Evolutionary conservation across 2,797 vertebrate genomes (phyloP).

Genomic region (Chaunax sp.): DNA sequence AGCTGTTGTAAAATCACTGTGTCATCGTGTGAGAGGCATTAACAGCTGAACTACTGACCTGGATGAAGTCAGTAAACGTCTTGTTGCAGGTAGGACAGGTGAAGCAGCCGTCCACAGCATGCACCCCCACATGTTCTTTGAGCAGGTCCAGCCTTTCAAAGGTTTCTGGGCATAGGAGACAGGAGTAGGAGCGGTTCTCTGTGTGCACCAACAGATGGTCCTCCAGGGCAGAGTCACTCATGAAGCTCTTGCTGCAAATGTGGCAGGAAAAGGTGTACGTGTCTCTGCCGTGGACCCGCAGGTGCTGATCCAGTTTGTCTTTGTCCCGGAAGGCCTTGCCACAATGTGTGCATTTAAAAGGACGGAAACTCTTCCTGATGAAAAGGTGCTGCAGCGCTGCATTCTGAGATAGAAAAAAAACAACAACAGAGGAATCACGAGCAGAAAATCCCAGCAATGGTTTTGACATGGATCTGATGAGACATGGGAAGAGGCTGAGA

Average conservation of each 20-base stretch:
- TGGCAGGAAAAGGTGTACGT: slow-evolving; percentile 93
- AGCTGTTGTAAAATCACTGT: background rate
- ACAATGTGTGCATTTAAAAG: slow-evolving; percentile 96
- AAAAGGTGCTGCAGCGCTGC: slow-evolving; percentile 97
- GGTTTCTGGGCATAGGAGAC: slow-evolving; percentile 92
- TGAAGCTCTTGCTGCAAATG: slow-evolving; percentile 95
- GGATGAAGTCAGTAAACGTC: slow-evolving; percentile 95
- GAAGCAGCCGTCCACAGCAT: slow-evolving; percentile 92
- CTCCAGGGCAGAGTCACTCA: slow-evolving; percentile 89
- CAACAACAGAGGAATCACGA: background rate
- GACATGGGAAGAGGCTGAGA: slow-evolving; percentile 17
- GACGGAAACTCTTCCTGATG: slow-evolving; percentile 96
- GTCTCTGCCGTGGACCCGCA: slow-evolving; percentile 93
- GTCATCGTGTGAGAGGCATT: background rate
- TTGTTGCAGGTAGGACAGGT: slow-evolving; percentile 97
- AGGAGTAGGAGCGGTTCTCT: slow-evolving; percentile 96
- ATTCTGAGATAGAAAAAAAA: slow-evolving; percentile 82
- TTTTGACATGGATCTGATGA: slow-evolving; percentile 32
- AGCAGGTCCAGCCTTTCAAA: slow-evolving; percentile 95
- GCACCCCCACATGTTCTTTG: slow-evolving; percentile 94
- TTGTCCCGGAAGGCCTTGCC: slow-evolving; percentile 98
- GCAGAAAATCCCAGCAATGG: background rate
- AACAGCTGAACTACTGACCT: slow-evolving; percentile 82
- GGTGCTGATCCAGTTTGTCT: slow-evolving; percentile 96
- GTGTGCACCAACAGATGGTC: slow-evolving; percentile 95